Base-by-base conservation (phyloP, 2,888 invertebrate genomes). In the Machimus rusticus region DNA sequence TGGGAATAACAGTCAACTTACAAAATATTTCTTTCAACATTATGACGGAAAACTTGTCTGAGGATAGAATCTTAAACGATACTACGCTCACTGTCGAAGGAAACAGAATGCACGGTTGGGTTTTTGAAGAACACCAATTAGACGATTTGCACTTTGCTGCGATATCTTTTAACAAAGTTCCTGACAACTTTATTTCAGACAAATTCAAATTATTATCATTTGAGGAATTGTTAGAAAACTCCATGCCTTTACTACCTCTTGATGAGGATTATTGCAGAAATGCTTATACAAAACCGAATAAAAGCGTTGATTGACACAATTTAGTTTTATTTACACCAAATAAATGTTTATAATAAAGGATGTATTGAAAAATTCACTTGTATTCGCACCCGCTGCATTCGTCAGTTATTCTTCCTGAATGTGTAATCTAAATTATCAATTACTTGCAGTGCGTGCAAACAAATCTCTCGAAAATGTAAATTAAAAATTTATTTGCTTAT, bases 91-190 rank as follows among this genome's bases (percentile, higher is more conserved):
- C 93, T 90, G 93, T 96, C 16, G 94, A 95, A 89, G 91, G 93
- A 78, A 92, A 94, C 87, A 93, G 94, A 78, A 93, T 94, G 89
- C 93, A 94, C 87, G 89, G 91, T 46, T 99, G 97, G 97, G 90
- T 93, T 66, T 98, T 99, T 93, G 96, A 98, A 91, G 99, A 99
- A 93, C 95, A 95, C 57, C 93, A 97, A 89, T 90, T 98, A 76
- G 95, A 97, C 92, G 93, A 95, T 0, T 93, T 94, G 86, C 97
- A 98, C 93, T 95, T 96, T 91, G 96, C 96, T 28, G 95, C 97
- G 28, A 96, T 98, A 37, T 96, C 97, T 19, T 91, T 95, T 87
- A 92, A 93, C 90, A 90, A 92, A 90, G 89, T 57, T 16, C 57
- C 82, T 3, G 37, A 37, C 1, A 34, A 82, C 39, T 37, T 39